A percentile compares a stretch with the other conserved stretches of the same genome.
Conservation (phyloP, 2,113 vertebrate species). For the Tenrec ecaudatus region DNA sequence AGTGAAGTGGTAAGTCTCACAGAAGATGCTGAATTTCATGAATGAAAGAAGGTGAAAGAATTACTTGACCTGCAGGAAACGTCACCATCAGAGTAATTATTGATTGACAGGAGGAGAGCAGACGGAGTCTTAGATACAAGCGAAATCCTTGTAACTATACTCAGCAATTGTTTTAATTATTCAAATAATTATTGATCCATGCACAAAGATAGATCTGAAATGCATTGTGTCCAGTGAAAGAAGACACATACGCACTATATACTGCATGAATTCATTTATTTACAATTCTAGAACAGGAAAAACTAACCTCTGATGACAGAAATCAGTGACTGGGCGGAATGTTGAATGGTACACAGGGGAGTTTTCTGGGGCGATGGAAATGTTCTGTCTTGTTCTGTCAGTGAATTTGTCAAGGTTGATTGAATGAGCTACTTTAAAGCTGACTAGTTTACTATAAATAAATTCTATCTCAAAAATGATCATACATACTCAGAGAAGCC, state of each 20-base stretch:
- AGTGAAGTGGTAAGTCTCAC: neutral
- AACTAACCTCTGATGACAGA: neutral
- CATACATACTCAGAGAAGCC: neutral
- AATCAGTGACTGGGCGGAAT: neutral
- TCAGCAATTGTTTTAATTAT: neutral
- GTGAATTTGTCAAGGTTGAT: neutral
- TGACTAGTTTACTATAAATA: neutral
- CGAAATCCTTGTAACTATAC: neutral
- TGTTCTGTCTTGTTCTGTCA: neutral
- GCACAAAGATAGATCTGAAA: neutral
- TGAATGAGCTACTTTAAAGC: neutral
- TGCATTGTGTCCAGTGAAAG: neutral
- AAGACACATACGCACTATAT: neutral
- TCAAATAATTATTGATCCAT: neutral
- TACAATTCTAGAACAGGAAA: constrained; percentile 5
- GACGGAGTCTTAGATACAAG: constrained; percentile 4
- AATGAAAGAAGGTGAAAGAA: neutral
- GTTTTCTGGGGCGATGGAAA: constrained; percentile 6
- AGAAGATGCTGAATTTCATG: neutral
- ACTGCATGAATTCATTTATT: neutral
- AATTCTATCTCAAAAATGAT: neutral
- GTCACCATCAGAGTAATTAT: neutral
- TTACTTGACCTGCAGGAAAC: constrained; percentile 6
- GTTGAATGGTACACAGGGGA: neutral
- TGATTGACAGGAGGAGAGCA: neutral